A percentile compares a stretch with the other conserved stretches of the same genome.
phyloP scores from a whole-genome alignment of 1,140 invertebrate genomes.

The Calosoma granatense region DNA sequence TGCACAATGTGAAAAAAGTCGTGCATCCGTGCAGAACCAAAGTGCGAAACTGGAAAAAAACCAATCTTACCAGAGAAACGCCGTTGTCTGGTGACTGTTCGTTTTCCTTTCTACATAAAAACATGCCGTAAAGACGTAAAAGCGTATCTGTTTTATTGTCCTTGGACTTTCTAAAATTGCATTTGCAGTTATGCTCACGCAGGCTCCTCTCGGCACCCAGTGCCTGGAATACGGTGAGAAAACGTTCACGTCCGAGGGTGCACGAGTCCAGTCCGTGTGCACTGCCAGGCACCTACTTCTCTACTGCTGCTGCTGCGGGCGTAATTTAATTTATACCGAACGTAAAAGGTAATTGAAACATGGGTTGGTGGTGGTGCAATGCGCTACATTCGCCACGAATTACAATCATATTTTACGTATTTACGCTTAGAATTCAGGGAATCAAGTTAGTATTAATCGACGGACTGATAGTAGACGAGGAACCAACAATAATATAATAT shows the following conservation, averaged over 20 bases:
- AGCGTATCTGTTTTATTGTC: conserved; percentile 1
- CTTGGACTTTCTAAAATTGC: conserved; percentile 3
- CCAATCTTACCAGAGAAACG: not conserved
- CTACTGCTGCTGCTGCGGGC: too few relatives aligned
- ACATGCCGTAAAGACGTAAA: conserved; percentile 7
- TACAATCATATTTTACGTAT: conserved; percentile 6
- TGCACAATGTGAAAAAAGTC: not conserved
- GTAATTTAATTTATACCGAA: conserved; percentile 1
- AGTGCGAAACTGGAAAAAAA: not conserved
- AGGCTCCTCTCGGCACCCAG: not conserved
- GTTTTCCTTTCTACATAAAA: conserved; percentile 4
- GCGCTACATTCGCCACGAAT: not conserved
- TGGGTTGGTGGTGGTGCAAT: not conserved
- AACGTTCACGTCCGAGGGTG: too few relatives aligned
- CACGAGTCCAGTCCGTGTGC: too few relatives aligned
- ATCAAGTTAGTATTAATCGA: too few relatives aligned
- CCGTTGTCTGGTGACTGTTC: not conserved
- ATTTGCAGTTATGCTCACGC: conserved; percentile 7
- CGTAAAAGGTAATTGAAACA: conserved; percentile 5
- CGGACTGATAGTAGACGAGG: too few relatives aligned
- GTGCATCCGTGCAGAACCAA: not conserved
- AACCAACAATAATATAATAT: too few relatives aligned
- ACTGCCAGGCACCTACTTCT: too few relatives aligned
- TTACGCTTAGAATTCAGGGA: not conserved
- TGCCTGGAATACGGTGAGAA: not conserved